Conservation (phyloP, 2,888 invertebrate genomes). For the Cyaniris semiargus region DNA sequence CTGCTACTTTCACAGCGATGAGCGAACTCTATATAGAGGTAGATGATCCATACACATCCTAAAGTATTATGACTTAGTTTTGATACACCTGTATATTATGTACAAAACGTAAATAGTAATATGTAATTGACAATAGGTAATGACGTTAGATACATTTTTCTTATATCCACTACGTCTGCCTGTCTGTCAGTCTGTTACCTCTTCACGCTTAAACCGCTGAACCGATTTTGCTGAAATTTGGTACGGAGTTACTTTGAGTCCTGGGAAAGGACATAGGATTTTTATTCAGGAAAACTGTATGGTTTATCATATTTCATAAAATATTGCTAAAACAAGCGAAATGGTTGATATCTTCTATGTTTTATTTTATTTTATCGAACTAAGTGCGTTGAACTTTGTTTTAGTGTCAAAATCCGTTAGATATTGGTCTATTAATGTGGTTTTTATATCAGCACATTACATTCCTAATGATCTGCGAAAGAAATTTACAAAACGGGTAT, state of each 20-base stretch:
- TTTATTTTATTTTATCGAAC: background rate
- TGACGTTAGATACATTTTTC: background rate
- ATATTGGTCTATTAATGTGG: background rate
- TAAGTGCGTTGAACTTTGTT: slow-evolving; percentile 12
- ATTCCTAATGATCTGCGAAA: slow-evolving; percentile 6
- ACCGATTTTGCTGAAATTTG: too few species aligned
- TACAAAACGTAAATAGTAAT: too few species aligned
- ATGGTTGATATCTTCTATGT: background rate
- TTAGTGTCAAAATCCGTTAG: background rate
- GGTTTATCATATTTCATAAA: background rate
- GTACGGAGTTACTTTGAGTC: too few species aligned
- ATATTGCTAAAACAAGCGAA: background rate
- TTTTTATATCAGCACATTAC: background rate
- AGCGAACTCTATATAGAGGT: too few species aligned
- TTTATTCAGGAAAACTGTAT: background rate
- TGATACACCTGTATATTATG: too few species aligned
- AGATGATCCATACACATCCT: too few species aligned
- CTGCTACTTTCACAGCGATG: too few species aligned
- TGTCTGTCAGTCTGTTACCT: too few species aligned
- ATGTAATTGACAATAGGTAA: too few species aligned
- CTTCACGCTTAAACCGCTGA: too few species aligned
- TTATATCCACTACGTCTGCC: background rate
- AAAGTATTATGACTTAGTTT: too few species aligned
- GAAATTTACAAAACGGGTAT: slow-evolving; percentile 18
- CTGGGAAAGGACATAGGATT: too few species aligned